Percentiles rank a stretch among this genome's conserved stretches.
These are phyloP conservation scores for Ciconia boyciana DNA, from an alignment of 2,113 vertebrate species.

Conservation along the genomic window DNA sequence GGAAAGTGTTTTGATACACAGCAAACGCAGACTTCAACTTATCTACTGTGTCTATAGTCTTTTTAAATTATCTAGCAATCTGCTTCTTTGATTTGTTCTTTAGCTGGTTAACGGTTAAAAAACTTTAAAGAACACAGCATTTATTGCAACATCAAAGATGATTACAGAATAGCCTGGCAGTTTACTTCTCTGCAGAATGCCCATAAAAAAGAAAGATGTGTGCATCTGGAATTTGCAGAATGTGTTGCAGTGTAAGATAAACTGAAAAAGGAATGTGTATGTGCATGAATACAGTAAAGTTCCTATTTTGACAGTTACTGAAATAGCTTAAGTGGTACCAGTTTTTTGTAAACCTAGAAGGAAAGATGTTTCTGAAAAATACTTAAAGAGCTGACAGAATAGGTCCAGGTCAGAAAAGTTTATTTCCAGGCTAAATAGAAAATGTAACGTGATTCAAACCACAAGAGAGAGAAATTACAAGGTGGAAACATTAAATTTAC, in stretches of 20 bases:
- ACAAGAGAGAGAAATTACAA: background rate
- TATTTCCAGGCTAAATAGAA: constrained; percentile 16
- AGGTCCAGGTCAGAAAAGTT: background rate
- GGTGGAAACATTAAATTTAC: constrained; percentile 1
- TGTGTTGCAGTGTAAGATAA: constrained; percentile 42
- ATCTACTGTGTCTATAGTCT: constrained; percentile 23
- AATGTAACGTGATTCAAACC: constrained; percentile 7
- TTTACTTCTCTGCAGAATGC: constrained; percentile 42
- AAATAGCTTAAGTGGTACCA: background rate
- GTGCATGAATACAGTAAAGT: background rate
- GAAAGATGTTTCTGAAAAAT: background rate
- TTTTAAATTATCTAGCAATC: constrained; percentile 34
- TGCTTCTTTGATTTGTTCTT: constrained; percentile 45
- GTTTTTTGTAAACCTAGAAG: background rate
- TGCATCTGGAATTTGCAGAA: constrained; percentile 51
- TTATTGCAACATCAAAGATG: constrained; percentile 61
- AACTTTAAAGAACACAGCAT: constrained; percentile 40
- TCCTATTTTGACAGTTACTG: background rate
- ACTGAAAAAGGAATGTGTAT: constrained; percentile 52
- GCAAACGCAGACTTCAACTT: constrained; percentile 36
- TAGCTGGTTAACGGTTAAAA: constrained; percentile 58
- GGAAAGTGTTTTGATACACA: background rate
- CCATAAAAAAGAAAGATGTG: constrained; percentile 67
- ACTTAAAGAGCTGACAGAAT: background rate
- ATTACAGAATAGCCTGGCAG: constrained; percentile 49